Conservation (phyloP, 2,797 vertebrate genomes). For the Amniataba percoides region DNA sequence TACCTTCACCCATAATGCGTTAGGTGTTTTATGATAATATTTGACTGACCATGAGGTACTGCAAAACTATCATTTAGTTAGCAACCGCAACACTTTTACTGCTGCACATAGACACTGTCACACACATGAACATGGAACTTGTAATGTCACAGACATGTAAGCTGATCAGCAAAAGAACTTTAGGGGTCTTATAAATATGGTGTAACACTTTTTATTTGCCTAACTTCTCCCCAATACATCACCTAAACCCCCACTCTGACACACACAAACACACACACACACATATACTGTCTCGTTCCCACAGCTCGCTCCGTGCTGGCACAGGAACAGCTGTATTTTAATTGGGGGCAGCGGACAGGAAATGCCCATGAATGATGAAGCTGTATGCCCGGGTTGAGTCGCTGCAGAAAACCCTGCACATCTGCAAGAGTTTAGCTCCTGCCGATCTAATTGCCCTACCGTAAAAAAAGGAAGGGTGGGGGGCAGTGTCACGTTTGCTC, state of each 20-base stretch:
- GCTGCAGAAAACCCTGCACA: conserved; percentile 73
- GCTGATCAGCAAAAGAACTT: conserved; percentile 12
- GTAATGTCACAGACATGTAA: not conserved
- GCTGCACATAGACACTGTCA: not conserved
- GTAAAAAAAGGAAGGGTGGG: conserved; percentile 19
- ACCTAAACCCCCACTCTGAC: too few species aligned
- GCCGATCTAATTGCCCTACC: conserved; percentile 72
- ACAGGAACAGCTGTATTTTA: conserved; percentile 77
- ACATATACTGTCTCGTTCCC: conserved; percentile 31
- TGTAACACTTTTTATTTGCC: not conserved
- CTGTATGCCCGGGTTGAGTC: conserved; percentile 65
- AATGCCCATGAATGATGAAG: conserved; percentile 83
- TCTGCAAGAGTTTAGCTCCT: conserved; percentile 86
- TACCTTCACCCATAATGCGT: not conserved
- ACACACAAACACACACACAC: too few species aligned
- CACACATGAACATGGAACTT: not conserved
- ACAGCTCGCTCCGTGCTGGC: conserved; percentile 63
- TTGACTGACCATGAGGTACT: too few species aligned
- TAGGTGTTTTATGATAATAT: not conserved
- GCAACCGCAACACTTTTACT: conserved; percentile 4
- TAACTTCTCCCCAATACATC: not conserved
- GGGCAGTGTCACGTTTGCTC: conserved; percentile 16
- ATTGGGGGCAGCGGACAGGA: conserved; percentile 81
- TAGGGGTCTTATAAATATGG: conserved; percentile 1
- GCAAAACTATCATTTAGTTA: too few species aligned